Evolutionary conservation across 2,797 vertebrate species (phyloP).

Genomic region (Sebastes jordani): DNA sequence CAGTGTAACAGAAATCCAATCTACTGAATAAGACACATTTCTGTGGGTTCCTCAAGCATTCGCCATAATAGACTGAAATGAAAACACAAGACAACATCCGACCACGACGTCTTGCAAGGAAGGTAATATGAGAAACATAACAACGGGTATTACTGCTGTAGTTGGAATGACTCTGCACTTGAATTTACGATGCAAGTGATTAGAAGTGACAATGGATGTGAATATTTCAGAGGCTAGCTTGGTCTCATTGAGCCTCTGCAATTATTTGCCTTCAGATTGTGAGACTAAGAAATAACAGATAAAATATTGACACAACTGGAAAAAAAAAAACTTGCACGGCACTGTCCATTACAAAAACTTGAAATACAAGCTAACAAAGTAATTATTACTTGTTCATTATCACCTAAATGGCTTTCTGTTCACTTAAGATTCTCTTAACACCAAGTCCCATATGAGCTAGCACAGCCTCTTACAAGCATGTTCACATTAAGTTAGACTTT

Average conservation of each 20-base stretch:
- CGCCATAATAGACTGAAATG: background rate
- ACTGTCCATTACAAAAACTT: background rate
- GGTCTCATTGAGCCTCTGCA: background rate
- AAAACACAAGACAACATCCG: background rate
- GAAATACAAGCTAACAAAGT: background rate
- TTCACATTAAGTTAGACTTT: background rate
- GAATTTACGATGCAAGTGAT: slow-evolving; percentile 18
- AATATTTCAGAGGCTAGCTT: slow-evolving; percentile 38
- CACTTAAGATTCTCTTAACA: background rate
- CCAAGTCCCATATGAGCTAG: background rate
- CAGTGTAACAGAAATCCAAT: slow-evolving; percentile 67
- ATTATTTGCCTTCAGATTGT: slow-evolving; percentile 36
- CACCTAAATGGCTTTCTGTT: background rate
- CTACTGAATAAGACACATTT: slow-evolving; percentile 50
- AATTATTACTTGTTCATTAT: background rate
- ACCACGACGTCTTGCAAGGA: background rate
- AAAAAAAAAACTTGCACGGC: background rate
- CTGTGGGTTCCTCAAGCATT: slow-evolving; percentile 34
- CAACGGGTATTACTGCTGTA: background rate
- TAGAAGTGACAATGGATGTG: slow-evolving; percentile 28
- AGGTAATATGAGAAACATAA: background rate
- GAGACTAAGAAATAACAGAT: slow-evolving; percentile 16
- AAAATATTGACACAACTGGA: slow-evolving; percentile 2
- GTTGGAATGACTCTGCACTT: background rate
- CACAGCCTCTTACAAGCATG: background rate